Evolutionary conservation across 2,888 invertebrate species (phyloP), one percentile per base, ranked within the genome.

Genomic region (Lathronympha strigana): DNA sequence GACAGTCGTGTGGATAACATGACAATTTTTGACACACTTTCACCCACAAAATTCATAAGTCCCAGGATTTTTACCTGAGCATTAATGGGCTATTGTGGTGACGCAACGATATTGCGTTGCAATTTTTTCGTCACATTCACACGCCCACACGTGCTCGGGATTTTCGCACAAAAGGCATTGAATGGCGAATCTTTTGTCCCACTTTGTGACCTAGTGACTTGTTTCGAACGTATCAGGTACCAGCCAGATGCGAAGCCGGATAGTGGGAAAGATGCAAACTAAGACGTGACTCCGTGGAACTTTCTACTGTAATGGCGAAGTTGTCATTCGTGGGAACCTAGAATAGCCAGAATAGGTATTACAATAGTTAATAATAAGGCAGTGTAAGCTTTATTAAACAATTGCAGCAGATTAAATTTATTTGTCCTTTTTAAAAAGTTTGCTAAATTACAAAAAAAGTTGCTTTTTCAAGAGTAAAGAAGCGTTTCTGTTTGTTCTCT

Each of bases 271-370:
- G 84, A 90, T 88, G 88, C 88, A 87, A 87, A 89, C 84, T 86
- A 83, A 87, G 83, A 89, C 91, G 90, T 90, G 90, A 90, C 88
- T 89, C 74, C 76, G 81, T 74, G 77, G 75, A 81, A 87, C 87
- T 90, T 90, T 91, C 91, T 87, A 88, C 81, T 71, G 75, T 82
- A 85, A 87, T 84, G 81, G 78, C 77, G 82, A n/a, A n/a, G 77
- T 87, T 86, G 85, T 87, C 85, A 84, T 85, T 82, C 88, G 91
- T 91, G 91, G 87, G 90, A 91, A 91, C 81, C 76, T 83, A 85
- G 80, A 58, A 86, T 84, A 78, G 79, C 76, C 82, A 85, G 80
- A 58, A 86, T 84, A 78, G 79, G 75, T 77, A 82, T 73, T 75
- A 83, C 78, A 79, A 79, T 81, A 78, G 82, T 70, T 73, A 70